phyloP scores from a whole-genome alignment of 1,140 invertebrate species.

The Aphelinus certus region DNA sequence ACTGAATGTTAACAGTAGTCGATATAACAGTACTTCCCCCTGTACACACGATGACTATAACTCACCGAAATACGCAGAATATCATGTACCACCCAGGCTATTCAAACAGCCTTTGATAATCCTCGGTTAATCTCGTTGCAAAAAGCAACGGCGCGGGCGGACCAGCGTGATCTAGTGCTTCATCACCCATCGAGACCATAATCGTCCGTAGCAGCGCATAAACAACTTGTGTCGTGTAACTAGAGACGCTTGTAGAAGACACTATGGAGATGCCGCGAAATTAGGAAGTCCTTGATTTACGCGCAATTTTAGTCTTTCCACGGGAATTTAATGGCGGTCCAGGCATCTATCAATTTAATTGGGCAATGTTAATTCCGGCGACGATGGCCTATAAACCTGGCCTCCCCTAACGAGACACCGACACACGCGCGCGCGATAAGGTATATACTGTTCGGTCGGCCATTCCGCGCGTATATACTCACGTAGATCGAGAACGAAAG shows the following conservation, averaged over 20 bases:
- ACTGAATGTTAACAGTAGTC: too few species aligned
- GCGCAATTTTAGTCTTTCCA: slow-evolving; percentile 53
- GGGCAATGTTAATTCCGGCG: slow-evolving; percentile 66
- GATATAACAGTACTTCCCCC: too few species aligned
- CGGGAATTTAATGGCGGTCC: slow-evolving; percentile 58
- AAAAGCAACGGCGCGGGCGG: too few species aligned
- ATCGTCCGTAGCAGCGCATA: neutral
- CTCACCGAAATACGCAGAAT: too few species aligned
- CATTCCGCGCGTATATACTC: neutral
- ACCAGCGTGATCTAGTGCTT: neutral
- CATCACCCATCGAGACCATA: neutral
- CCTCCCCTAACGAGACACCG: slow-evolving; percentile 61
- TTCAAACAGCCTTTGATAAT: too few species aligned
- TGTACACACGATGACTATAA: too few species aligned
- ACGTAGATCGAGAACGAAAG: neutral
- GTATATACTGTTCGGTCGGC: slow-evolving; percentile 1
- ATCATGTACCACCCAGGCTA: too few species aligned
- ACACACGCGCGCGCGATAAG: slow-evolving; percentile 44
- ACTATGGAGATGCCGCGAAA: slow-evolving; percentile 2
- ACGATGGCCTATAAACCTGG: slow-evolving; percentile 65
- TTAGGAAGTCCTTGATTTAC: slow-evolving; percentile 56
- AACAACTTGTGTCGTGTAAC: neutral
- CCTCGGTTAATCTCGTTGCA: too few species aligned
- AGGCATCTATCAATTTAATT: slow-evolving; percentile 68
- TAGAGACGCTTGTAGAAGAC: neutral